These are phyloP conservation scores for human (Homo sapiens) DNA, from an alignment of 2,113 vertebrate genomes.

Conservation along the genomic window GRCh38 chr4:61382001-61382500, in stretches of 20 bases:
- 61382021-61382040: background rate
- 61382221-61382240: background rate
- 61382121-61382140: background rate
- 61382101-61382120: background rate
- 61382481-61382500: background rate
- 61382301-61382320: too few relatives aligned
- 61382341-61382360: background rate
- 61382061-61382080: background rate
- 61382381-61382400: background rate
- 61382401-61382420: background rate
- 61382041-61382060: background rate
- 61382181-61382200: background rate
- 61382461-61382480: background rate
- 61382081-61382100: constrained; percentile 8
- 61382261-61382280: background rate
- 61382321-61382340: too few relatives aligned
- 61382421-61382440: background rate
- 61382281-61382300: background rate
- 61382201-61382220: background rate
- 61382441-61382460: background rate
- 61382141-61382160: background rate
- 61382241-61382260: background rate
- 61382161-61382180: background rate
- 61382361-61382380: background rate
- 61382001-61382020: background rate